Evolutionary conservation across 2,888 invertebrate genomes (phyloP), one percentile per base, ranked within the genome.

Genomic region (Slavum lentiscoides): DNA sequence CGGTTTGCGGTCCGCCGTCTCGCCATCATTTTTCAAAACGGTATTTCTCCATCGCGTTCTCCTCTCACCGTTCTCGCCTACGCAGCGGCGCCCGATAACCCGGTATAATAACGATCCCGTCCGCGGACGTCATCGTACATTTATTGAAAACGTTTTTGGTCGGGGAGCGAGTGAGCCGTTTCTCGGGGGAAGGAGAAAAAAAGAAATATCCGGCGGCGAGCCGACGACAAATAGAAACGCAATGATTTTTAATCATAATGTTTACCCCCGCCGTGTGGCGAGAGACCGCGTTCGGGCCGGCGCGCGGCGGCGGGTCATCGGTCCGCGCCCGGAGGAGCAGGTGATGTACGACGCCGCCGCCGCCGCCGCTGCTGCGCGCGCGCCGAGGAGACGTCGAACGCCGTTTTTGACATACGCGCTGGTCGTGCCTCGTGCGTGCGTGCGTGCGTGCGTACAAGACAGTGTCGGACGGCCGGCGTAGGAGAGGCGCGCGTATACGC

Each of bases 191-290:
- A 30, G n/a, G 55, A 37, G 1, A 30, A 58, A 49, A 61, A 70
- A 72, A 66, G 80, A 80, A 72, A 72, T 80, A 80, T 80, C 70
- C 80, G 80, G 62, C 80, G 80, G 62, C 58, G 80, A 72, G 58
- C 80, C 72, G 70, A 80, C 72, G 80, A 80, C 80, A 80, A 80
- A 80, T 80, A 80, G 80, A 80, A 70, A 55, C 72, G 80, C 80
- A 80, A 80, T 80, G 80, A 80, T 80, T 80, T 80, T 80, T 80
- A 80, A 80, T 80, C 80, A 80, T 72, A 72, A 64, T 72, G 80
- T 80, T 80, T 70, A 23, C 64, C 8, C 17, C 23, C 30, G 30
- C 2, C 30, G 30, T 2, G 30, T 30, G 30, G 30, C 30, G 30
- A 30, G 30, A 30, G 30, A 30, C 30, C 30, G 30, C 30, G 30